phyloP scores from a whole-genome alignment of 2,113 vertebrate genomes.

The Trogon melanurus region DNA sequence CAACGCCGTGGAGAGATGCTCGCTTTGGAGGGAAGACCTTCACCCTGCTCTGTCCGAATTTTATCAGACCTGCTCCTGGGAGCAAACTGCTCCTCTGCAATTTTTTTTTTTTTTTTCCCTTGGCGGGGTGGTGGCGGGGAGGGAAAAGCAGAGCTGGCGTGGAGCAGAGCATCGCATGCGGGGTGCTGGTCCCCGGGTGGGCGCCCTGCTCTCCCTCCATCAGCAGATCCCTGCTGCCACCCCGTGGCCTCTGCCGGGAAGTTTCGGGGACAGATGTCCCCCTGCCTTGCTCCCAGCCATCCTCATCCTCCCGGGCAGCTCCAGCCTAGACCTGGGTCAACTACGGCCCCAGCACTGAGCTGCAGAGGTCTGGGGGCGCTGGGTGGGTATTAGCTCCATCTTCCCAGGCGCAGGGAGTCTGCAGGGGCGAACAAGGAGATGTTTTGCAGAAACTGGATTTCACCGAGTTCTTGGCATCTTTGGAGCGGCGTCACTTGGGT shows the following conservation, averaged over 20 bases:
- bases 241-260: background rate
- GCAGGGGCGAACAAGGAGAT: rapidly evolving
- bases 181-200: background rate
- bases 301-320: background rate
- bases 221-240: slow-evolving; percentile 51
- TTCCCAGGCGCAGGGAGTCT: rapidly evolving
- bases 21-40: rapidly evolving
- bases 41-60: rapidly evolving
- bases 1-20: background rate
- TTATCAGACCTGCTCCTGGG: rapidly evolving
- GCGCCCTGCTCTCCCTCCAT: background rate
- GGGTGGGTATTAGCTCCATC: background rate
- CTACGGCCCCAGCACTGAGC: rapidly evolving
- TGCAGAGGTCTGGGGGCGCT: rapidly evolving
- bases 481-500: background rate
- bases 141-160: background rate
- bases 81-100: background rate
- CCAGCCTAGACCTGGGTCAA: background rate
- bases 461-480: rapidly evolving
- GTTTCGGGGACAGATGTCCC: too few species aligned
- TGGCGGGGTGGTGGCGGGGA: background rate
- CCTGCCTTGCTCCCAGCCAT: background rate
- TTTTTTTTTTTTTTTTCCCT: too few species aligned
- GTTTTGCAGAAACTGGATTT: too few species aligned
- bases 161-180: background rate